Percentiles rank a stretch among this genome's conserved stretches.
phyloP scores from a whole-genome alignment of 2,113 vertebrate genomes.

The Lophius piscatorius region DNA sequence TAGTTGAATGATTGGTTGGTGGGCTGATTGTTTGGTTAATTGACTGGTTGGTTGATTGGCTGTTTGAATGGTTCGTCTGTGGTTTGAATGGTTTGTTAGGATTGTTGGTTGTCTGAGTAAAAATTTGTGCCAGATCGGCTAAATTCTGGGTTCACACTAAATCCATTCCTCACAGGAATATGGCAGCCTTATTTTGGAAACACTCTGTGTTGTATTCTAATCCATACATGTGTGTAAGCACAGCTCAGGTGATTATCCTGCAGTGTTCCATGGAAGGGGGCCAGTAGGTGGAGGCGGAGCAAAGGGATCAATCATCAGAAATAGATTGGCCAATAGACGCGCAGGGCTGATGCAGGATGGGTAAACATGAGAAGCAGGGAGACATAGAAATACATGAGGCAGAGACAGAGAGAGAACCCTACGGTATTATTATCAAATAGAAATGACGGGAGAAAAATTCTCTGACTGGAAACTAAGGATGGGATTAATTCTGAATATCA shows the following conservation, averaged over 20 bases:
- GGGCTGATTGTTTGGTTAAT: too few species aligned
- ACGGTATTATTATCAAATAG: background rate
- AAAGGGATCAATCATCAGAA: conserved; percentile 68
- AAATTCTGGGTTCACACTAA: too few species aligned
- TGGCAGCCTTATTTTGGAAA: too few species aligned
- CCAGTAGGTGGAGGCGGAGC: conserved; percentile 33
- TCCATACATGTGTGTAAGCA: conserved; percentile 37
- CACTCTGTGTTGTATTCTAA: conserved; percentile 50
- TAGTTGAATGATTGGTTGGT: too few species aligned
- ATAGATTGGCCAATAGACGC: conserved; percentile 69
- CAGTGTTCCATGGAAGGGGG: conserved; percentile 25
- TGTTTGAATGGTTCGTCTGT: too few species aligned
- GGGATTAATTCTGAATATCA: conserved; percentile 3
- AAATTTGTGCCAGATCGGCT: too few species aligned
- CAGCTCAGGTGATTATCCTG: conserved; percentile 63
- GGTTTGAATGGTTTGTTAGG: too few species aligned
- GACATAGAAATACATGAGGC: background rate
- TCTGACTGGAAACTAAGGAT: conserved; percentile 1
- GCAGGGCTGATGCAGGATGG: conserved; percentile 4
- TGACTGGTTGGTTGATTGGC: too few species aligned
- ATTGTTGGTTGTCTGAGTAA: too few species aligned
- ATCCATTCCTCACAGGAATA: too few species aligned
- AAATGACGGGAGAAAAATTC: background rate
- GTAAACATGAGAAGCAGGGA: conserved; percentile 30
- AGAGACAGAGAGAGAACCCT: background rate